These are phyloP conservation scores for Scomber scombrus DNA, from an alignment of 2,113 vertebrate species.

Conservation along the genomic window DNA sequence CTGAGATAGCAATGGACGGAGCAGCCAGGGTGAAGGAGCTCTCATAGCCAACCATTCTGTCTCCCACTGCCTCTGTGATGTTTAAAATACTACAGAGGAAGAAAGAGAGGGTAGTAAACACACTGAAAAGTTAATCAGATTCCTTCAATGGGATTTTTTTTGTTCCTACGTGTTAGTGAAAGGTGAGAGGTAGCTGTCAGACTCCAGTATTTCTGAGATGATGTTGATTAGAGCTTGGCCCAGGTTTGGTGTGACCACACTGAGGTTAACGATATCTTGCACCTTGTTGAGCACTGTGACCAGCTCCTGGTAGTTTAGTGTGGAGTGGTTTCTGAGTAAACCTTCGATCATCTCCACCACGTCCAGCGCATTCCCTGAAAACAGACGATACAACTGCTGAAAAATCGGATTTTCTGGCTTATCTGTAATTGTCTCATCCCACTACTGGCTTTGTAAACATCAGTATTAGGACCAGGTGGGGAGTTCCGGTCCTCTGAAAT, in stretches of 20 bases:
- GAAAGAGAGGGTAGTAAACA: not conserved
- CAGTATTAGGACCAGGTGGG: no score
- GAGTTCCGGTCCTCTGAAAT: no score
- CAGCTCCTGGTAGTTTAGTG: slow-evolving; percentile 73
- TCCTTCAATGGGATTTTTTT: not conserved
- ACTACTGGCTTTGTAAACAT: no score
- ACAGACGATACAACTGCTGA: not conserved
- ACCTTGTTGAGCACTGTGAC: slow-evolving; percentile 79
- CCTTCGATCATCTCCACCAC: slow-evolving; percentile 77
- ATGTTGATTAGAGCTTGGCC: slow-evolving; percentile 79
- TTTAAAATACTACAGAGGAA: slow-evolving; percentile 85
- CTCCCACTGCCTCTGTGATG: slow-evolving; percentile 86
- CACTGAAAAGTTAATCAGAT: not conserved
- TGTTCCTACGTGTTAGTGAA: slow-evolving; percentile 81
- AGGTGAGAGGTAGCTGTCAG: slow-evolving; percentile 78
- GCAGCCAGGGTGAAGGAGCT: slow-evolving; percentile 77
- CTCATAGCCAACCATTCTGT: slow-evolving; percentile 82
- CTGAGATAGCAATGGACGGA: slow-evolving; percentile 81
- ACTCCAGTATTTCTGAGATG: slow-evolving; percentile 81
- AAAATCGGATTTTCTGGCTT: no score
- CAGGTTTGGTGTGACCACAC: slow-evolving; percentile 67
- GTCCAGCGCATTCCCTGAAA: slow-evolving; percentile 77
- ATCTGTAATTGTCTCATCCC: no score
- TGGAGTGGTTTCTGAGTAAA: slow-evolving; percentile 64
- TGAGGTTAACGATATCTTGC: slow-evolving; percentile 61